Conservation (phyloP, 2,113 vertebrate genomes). For the Takifugu bimaculatus region DNA sequence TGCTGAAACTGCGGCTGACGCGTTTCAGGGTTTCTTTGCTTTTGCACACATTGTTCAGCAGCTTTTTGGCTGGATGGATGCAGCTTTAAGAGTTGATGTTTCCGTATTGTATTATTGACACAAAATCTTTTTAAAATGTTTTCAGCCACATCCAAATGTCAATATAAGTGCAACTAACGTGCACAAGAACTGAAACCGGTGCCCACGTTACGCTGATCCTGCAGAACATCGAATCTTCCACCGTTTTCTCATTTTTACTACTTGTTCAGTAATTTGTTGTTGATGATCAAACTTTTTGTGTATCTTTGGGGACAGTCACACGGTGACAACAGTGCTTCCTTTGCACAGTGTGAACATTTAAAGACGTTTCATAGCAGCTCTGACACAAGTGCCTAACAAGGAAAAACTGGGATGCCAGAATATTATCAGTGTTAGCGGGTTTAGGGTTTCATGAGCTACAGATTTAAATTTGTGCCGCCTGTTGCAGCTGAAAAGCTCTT, state of each 20-base stretch:
- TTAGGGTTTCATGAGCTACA: no score
- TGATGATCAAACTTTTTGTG: no score
- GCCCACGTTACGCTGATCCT: not conserved
- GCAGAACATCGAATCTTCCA: no score
- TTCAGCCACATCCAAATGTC: no score
- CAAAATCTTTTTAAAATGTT: no score
- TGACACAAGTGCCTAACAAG: constrained; percentile 38
- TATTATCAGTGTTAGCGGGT: not conserved
- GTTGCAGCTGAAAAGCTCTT: constrained; percentile 9
- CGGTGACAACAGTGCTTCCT: no score
- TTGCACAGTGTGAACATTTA: not conserved
- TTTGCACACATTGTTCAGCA: constrained; percentile 1
- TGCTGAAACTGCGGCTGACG: constrained; percentile 10
- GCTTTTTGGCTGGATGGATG: not conserved
- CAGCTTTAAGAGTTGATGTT: not conserved
- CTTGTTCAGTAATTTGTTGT: no score
- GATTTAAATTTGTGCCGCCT: not conserved
- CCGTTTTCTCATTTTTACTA: no score
- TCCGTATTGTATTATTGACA: not conserved
- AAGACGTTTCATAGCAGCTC: constrained; percentile 14
- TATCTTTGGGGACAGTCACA: no score
- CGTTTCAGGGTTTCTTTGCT: constrained; percentile 6
- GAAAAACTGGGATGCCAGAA: not conserved
- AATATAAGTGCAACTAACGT: no score
- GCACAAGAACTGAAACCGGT: not conserved